Conservation (phyloP, 1,140 invertebrate species). For the Drosophila baimaii region DNA sequence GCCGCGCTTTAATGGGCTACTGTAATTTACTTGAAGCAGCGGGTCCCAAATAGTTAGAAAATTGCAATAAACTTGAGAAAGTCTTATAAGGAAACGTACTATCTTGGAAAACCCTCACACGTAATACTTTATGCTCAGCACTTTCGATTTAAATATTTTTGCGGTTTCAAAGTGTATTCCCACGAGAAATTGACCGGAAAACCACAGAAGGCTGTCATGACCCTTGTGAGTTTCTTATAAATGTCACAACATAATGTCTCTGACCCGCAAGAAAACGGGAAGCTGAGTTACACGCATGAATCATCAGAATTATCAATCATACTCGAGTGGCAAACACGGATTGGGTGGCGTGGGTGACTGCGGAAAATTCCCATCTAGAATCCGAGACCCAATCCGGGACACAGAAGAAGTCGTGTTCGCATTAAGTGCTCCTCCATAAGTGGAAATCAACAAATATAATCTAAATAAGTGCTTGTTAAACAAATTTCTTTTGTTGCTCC, state of each 20-base stretch:
- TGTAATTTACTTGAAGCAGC: conserved; percentile 51
- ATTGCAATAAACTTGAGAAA: conserved; percentile 13
- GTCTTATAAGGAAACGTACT: no score
- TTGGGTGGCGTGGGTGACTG: conserved; percentile 7
- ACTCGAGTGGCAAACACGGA: conserved; percentile 69
- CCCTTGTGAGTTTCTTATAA: conserved; percentile 31
- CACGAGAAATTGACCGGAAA: conserved; percentile 5
- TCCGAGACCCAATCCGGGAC: conserved; percentile 21
- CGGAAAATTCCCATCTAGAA: conserved; percentile 23
- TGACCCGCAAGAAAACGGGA: conserved; percentile 23
- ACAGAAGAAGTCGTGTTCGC: conserved; percentile 35
- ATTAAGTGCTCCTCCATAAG: conserved; percentile 77
- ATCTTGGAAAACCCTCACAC: background rate
- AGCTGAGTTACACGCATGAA: conserved; percentile 76
- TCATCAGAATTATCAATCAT: conserved; percentile 82
- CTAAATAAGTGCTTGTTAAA: conserved; percentile 82
- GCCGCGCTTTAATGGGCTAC: conserved; percentile 62
- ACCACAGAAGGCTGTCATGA: conserved; percentile 21
- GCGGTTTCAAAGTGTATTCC: background rate
- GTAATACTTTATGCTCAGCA: background rate
- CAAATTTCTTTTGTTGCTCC: conserved; percentile 58
- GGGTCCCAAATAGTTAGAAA: conserved; percentile 9
- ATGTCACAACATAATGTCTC: conserved; percentile 41
- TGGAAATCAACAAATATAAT: conserved; percentile 83
- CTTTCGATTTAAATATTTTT: background rate